Evolutionary conservation across 2,797 vertebrate species (phyloP).

Genomic region (Pangasius krempfi): DNA sequence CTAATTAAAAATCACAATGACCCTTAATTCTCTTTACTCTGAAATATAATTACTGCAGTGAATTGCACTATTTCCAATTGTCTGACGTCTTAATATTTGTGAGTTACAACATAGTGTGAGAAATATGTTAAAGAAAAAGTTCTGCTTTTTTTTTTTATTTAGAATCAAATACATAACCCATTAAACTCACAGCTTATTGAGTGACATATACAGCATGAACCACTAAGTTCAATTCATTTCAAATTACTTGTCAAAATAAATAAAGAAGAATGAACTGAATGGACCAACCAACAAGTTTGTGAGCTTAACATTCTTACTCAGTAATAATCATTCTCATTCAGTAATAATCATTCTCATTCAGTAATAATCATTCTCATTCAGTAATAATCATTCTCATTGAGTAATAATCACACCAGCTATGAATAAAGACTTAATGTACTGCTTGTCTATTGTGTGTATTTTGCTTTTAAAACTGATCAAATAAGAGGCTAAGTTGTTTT

Average conservation of each 20-base stretch:
- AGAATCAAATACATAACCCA: background rate
- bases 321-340: too few relatives aligned
- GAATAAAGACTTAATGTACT: background rate
- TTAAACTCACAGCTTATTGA: background rate
- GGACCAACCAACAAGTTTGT: background rate
- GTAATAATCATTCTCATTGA: too few relatives aligned
- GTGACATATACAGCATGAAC: background rate
- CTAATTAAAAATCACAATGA: constrained; percentile 61
- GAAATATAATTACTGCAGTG: constrained; percentile 54
- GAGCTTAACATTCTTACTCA: background rate
- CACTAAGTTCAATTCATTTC: background rate
- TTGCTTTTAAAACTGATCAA: constrained; percentile 13
- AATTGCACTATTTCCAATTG: constrained; percentile 46
- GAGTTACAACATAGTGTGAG: background rate
- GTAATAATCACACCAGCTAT: background rate
- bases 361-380: too few relatives aligned
- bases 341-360: background rate
- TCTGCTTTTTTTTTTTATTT: background rate
- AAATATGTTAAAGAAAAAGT: background rate
- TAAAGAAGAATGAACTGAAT: background rate
- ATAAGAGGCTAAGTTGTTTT: background rate
- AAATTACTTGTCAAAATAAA: background rate
- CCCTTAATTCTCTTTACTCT: constrained; percentile 57
- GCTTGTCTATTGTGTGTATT: background rate
- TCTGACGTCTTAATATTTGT: constrained; percentile 33